Evolutionary conservation across 2,888 invertebrate genomes (phyloP).

Genomic region (Napeogenes inachia): DNA sequence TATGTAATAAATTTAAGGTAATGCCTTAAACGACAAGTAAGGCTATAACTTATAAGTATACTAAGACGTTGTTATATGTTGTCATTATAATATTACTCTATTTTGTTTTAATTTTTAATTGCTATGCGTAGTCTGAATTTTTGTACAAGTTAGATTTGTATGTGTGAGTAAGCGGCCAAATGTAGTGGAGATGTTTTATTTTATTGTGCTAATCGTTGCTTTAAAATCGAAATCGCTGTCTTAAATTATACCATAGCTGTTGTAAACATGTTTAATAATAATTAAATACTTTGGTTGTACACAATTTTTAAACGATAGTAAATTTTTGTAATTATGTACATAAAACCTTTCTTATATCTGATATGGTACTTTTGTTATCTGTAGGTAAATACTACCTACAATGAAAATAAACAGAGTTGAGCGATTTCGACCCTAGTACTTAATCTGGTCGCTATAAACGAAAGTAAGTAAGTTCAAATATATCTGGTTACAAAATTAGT

Average conservation of each 20-base stretch:
- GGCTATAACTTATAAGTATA: constrained; percentile 16
- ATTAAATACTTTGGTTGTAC: background rate
- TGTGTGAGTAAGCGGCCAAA: constrained; percentile 6
- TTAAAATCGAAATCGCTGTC: background rate
- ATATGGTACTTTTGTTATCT: too few relatives aligned
- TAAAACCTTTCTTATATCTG: too few relatives aligned
- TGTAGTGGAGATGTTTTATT: background rate
- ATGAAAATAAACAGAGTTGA: background rate
- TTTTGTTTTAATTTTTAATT: constrained; percentile 21
- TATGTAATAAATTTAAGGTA: constrained; percentile 18
- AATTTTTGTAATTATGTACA: too few relatives aligned
- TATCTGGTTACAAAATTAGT: constrained; percentile 63
- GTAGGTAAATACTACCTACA: background rate
- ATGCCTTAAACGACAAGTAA: constrained; percentile 19
- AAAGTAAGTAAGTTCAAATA: constrained; percentile 32
- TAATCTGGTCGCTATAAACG: constrained; percentile 3
- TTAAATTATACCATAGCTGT: background rate
- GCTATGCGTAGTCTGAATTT: constrained; percentile 21
- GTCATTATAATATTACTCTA: constrained; percentile 21
- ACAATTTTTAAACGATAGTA: background rate
- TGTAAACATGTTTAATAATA: background rate
- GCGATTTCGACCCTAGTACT: constrained; percentile 7
- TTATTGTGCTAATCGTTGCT: background rate
- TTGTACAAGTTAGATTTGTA: constrained; percentile 5
- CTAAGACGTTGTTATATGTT: constrained; percentile 24